These are phyloP conservation scores for Macrobrachium nipponense DNA, from an alignment of 1,140 invertebrate species.

Conservation along the genomic window DNA sequence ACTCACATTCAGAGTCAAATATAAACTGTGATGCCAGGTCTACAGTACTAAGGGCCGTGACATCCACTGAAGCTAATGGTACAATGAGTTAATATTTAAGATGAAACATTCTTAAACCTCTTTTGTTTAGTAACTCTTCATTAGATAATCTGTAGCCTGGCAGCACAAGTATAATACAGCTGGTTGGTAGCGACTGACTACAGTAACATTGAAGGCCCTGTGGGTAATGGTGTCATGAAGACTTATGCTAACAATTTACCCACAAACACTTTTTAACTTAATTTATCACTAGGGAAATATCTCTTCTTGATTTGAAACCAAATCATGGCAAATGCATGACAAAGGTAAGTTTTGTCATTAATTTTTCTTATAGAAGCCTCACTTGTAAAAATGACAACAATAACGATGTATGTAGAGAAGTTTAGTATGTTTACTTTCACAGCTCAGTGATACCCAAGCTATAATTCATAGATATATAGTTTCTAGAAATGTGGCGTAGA, in stretches of 20 bases:
- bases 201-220: slow-evolving; percentile 55
- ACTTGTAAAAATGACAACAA: slow-evolving; percentile 60
- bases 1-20: slow-evolving; percentile 32
- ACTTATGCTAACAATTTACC: slow-evolving; percentile 53
- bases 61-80: too few relatives aligned
- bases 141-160: slow-evolving; percentile 41
- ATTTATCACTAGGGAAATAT: slow-evolving; percentile 57
- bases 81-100: background rate
- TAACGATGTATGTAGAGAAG: slow-evolving; percentile 50
- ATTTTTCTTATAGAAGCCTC: slow-evolving; percentile 52
- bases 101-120: background rate
- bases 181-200: slow-evolving; percentile 57
- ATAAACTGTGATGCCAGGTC: slow-evolving; percentile 54
- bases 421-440: slow-evolving; percentile 45
- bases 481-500: slow-evolving; percentile 52
- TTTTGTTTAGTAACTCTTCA: slow-evolving; percentile 21
- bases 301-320: slow-evolving; percentile 53
- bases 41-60: slow-evolving; percentile 9
- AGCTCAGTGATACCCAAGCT: slow-evolving; percentile 57
- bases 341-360: slow-evolving; percentile 56
- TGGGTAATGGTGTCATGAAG: slow-evolving; percentile 49
- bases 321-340: slow-evolving; percentile 54
- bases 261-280: slow-evolving; percentile 39
- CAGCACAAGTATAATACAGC: slow-evolving; percentile 39
- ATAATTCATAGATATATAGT: slow-evolving; percentile 49